These are phyloP conservation scores for Chrysomela aeneicollis DNA, from an alignment of 2,888 invertebrate genomes.

Conservation along the genomic window DNA sequence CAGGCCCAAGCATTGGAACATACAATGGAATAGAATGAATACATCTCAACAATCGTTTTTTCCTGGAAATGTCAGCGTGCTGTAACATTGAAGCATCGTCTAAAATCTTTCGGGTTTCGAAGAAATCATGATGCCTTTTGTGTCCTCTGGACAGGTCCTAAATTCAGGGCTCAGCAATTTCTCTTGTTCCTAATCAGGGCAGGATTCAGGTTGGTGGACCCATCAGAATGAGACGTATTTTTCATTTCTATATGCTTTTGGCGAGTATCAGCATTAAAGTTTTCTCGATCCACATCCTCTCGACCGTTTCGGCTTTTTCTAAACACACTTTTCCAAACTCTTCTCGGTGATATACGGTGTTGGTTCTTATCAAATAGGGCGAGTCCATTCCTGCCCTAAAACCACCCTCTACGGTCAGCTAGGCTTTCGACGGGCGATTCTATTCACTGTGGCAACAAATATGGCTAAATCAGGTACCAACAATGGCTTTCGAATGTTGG, in stretches of 20 bases:
- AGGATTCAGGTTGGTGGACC: not conserved
- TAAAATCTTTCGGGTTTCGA: slow-evolving; percentile 53
- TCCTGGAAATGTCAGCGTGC: slow-evolving; percentile 44
- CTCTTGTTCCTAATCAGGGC: slow-evolving; percentile 18
- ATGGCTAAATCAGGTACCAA: slow-evolving; percentile 24
- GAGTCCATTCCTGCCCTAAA: slow-evolving; percentile 17
- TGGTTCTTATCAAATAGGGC: slow-evolving; percentile 7
- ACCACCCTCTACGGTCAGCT: slow-evolving; percentile 21
- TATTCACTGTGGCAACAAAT: slow-evolving; percentile 28
- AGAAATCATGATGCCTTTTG: slow-evolving; percentile 53
- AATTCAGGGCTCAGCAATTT: slow-evolving; percentile 28
- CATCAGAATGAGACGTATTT: too few species aligned
- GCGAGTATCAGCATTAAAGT: too few species aligned
- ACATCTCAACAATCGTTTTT: slow-evolving; percentile 43
- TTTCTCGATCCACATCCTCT: too few species aligned
- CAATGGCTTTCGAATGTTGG: slow-evolving; percentile 22
- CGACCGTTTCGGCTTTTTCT: too few species aligned
- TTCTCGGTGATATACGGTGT: too few species aligned
- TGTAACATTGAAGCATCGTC: slow-evolving; percentile 51
- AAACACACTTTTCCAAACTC: too few species aligned
- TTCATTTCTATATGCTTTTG: too few species aligned
- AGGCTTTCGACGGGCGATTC: slow-evolving; percentile 35
- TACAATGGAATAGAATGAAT: slow-evolving; percentile 34
- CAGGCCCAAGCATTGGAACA: slow-evolving; percentile 23
- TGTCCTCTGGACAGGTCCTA: slow-evolving; percentile 41